A percentile compares a stretch with the other conserved stretches of the same genome.
Conservation (phyloP, 2,797 vertebrate genomes). For the Podarcis siculus region DNA sequence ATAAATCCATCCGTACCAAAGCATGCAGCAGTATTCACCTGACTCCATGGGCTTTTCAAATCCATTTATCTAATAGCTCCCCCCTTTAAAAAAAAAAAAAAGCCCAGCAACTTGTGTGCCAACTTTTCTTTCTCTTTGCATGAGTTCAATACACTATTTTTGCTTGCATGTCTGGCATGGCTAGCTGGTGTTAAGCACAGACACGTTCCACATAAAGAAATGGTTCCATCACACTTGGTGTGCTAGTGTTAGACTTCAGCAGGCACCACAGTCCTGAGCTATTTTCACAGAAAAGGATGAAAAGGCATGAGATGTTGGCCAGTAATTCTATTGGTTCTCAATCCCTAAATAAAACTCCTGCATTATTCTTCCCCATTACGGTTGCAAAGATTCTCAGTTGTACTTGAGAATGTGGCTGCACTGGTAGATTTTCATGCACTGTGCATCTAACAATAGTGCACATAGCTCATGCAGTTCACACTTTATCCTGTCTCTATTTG, state of each 20-base stretch:
- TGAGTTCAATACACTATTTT: not conserved
- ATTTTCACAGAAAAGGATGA: constrained; percentile 25
- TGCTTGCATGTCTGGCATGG: not conserved
- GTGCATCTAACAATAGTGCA: not conserved
- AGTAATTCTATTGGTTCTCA: not conserved
- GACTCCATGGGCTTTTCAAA: not conserved
- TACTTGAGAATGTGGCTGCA: not conserved
- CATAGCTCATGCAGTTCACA: not conserved
- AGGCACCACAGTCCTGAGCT: constrained; percentile 11
- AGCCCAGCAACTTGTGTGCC: too few relatives aligned
- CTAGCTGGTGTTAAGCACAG: not conserved
- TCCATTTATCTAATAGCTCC: not conserved
- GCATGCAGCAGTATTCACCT: not conserved
- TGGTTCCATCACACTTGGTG: not conserved
- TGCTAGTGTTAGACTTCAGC: not conserved
- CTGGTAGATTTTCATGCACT: not conserved
- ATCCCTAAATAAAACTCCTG: not conserved
- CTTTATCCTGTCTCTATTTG: not conserved
- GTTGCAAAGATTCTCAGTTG: not conserved
- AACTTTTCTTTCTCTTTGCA: not conserved
- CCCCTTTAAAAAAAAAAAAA: not conserved
- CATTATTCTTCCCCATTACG: not conserved
- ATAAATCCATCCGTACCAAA: not conserved
- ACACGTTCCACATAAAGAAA: not conserved
- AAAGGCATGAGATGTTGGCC: constrained; percentile 14